Conservation (phyloP, 2,797 vertebrate genomes). For the Orestias chungarensis region DNA sequence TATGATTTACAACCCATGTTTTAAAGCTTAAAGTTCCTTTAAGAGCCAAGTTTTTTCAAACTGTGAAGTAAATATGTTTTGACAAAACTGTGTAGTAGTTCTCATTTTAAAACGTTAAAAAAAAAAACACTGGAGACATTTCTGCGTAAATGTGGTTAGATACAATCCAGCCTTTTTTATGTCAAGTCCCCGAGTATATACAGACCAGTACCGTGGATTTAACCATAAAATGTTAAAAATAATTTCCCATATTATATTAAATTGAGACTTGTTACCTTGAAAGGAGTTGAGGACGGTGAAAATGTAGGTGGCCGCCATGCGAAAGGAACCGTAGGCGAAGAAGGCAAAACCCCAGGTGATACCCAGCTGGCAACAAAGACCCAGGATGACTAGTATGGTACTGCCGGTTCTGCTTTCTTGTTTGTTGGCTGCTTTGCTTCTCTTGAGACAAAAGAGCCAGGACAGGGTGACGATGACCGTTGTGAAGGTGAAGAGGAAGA, state of each 20-base stretch:
- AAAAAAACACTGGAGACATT: neutral
- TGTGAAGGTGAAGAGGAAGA: constrained; percentile 74
- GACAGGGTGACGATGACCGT: constrained; percentile 60
- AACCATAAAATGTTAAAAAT: neutral
- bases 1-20: too few relatives aligned
- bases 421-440: accelerated
- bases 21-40: neutral
- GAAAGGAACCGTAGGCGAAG: constrained; percentile 65
- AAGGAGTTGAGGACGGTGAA: constrained; percentile 75
- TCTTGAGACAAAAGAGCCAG: constrained; percentile 56
- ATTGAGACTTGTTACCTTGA: constrained; percentile 51
- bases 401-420: neutral
- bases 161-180: too few relatives aligned
- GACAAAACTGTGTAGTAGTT: neutral
- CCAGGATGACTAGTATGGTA: constrained; percentile 49
- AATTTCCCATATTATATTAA: neutral
- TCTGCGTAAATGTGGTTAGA: neutral
- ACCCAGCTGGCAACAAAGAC: constrained; percentile 73
- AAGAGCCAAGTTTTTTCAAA: neutral
- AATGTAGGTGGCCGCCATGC: constrained; percentile 66
- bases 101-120: neutral
- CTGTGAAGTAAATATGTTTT: neutral
- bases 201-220: neutral
- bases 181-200: too few relatives aligned
- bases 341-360: constrained; percentile 78